Conservation (phyloP, 2,113 vertebrate species). For the Vanacampus margaritifer region DNA sequence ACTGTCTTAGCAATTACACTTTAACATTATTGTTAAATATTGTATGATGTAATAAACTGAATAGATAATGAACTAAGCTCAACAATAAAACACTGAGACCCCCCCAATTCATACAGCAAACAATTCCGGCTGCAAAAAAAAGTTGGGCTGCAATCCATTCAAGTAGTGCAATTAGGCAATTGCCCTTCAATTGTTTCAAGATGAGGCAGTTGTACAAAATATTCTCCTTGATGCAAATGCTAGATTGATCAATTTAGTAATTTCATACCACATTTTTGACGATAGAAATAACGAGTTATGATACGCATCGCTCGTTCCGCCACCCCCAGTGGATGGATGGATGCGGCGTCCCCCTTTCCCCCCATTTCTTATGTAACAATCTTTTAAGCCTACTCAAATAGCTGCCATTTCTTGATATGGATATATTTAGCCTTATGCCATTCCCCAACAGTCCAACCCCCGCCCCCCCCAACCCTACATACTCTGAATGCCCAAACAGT, state of each 20-base stretch:
- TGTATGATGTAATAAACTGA: neutral
- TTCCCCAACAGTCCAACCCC: neutral
- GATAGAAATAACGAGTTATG: neutral
- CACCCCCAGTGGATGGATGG: neutral
- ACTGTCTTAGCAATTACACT: neutral
- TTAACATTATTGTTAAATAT: neutral
- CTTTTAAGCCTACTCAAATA: constrained; percentile 59
- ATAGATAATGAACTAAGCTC: neutral
- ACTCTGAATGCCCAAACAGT: constrained; percentile 69
- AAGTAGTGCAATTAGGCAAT: neutral
- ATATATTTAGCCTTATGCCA: constrained; percentile 70
- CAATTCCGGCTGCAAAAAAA: neutral
- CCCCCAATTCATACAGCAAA: neutral
- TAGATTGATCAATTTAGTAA: neutral
- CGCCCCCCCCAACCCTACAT: constrained; percentile 8
- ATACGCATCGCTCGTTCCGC: neutral
- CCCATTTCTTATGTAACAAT: constrained; percentile 60
- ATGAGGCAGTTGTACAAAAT: neutral
- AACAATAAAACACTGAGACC: neutral
- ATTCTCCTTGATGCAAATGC: neutral
- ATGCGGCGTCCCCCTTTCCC: neutral
- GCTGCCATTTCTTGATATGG: constrained; percentile 56
- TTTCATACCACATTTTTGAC: neutral
- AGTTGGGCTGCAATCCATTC: neutral
- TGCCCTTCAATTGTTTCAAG: neutral